phyloP scores from a whole-genome alignment of 2,797 vertebrate genomes.

The Galago senegalensis region DNA sequence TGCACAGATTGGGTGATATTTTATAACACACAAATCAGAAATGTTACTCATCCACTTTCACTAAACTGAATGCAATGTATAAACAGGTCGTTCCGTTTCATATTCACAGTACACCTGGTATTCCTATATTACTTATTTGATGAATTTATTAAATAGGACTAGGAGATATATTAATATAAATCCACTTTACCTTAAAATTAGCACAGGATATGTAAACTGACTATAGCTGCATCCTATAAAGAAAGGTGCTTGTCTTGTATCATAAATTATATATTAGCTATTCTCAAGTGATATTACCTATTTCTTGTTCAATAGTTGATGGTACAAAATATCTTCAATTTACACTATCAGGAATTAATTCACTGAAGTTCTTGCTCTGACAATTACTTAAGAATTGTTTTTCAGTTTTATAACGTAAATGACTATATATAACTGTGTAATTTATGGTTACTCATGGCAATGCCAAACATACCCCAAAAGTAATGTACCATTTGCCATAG shows the following conservation, averaged over 20 bases:
- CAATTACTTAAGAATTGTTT: constrained; percentile 80
- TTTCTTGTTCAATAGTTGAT: constrained; percentile 68
- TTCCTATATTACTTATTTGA: constrained; percentile 34
- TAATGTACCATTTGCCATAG: constrained; percentile 87
- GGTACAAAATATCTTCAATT: constrained; percentile 78
- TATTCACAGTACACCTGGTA: constrained; percentile 29
- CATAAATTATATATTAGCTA: constrained; percentile 64
- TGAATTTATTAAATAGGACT: constrained; percentile 45
- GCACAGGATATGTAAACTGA: constrained; percentile 67
- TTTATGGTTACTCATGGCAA: constrained; percentile 77
- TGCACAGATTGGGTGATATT: background rate
- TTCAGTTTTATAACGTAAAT: constrained; percentile 80
- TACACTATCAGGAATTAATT: constrained; percentile 81
- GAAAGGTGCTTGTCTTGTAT: constrained; percentile 66
- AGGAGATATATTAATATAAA: constrained; percentile 72
- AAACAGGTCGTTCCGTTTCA: constrained; percentile 51
- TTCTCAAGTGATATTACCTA: constrained; percentile 74
- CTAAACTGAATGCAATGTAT: constrained; percentile 39
- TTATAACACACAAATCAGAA: constrained; percentile 38
- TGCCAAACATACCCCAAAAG: constrained; percentile 86
- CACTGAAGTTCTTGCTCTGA: constrained; percentile 84
- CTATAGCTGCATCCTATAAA: constrained; percentile 48
- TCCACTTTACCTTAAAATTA: constrained; percentile 63
- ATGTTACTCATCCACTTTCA: constrained; percentile 46
- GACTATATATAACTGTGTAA: constrained; percentile 80